These are phyloP conservation scores for Dipodomys ordii DNA, from an alignment of 2,113 vertebrate species.

Conservation along the genomic window DNA sequence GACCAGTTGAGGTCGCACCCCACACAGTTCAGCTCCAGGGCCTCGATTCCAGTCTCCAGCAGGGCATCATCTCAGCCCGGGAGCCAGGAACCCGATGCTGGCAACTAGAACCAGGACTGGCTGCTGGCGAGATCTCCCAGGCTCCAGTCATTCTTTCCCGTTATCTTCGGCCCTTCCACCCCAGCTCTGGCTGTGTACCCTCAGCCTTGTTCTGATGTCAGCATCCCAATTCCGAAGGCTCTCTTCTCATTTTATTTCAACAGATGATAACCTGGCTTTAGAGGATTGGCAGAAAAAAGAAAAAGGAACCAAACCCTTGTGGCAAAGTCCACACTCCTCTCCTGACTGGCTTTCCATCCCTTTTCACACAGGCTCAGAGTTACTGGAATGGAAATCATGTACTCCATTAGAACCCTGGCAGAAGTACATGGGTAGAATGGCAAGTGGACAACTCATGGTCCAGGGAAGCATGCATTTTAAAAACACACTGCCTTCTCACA, in stretches of 20 bases:
- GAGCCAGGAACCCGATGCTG: neutral
- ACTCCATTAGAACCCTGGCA: conserved; percentile 8
- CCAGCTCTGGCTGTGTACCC: neutral
- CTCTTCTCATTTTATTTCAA: neutral
- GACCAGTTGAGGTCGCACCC: neutral
- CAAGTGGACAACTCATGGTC: neutral
- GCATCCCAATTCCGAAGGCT: neutral
- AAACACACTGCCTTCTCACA: conserved; percentile 3
- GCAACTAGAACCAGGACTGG: neutral
- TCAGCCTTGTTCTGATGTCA: neutral
- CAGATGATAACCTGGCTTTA: neutral
- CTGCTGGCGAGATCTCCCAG: neutral
- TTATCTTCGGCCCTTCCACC: neutral
- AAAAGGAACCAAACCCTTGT: neutral
- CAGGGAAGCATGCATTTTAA: neutral
- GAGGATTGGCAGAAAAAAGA: neutral
- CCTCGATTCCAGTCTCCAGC: neutral
- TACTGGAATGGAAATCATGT: neutral
- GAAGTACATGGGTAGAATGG: neutral
- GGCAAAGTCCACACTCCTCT: neutral
- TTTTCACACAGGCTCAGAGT: neutral
- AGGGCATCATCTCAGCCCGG: neutral
- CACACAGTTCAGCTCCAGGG: too few species aligned
- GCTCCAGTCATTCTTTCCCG: neutral
- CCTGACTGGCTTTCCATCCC: neutral